Percentiles rank a stretch among this genome's conserved stretches.
These are phyloP conservation scores for Agelas oroides DNA, from an alignment of 37 sponge, comb jelly and placozoan genomes.

Conservation along the genomic window DNA sequence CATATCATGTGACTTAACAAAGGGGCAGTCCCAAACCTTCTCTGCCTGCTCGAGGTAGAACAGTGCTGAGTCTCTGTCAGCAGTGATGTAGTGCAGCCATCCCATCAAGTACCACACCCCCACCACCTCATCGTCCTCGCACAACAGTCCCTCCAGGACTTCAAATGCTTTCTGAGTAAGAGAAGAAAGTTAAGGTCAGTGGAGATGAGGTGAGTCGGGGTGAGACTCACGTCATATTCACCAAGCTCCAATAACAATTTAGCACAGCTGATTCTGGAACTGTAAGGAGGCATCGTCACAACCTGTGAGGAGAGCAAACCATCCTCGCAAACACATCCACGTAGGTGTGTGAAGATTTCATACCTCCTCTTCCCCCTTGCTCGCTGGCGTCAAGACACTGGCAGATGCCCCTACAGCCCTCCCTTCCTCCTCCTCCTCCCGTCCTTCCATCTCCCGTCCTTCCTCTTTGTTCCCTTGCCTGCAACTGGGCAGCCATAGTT, in stretches of 20 bases:
- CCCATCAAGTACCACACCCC: constrained; percentile 89
- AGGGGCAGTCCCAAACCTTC: not conserved
- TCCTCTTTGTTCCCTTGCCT: not conserved
- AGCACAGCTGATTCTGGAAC: constrained; percentile 55
- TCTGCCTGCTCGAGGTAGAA: constrained; percentile 55
- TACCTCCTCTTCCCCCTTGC: not conserved
- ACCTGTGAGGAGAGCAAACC: too few relatives aligned
- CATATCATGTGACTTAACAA: too few relatives aligned
- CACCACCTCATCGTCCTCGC: constrained; percentile 86
- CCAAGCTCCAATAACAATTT: constrained; percentile 78
- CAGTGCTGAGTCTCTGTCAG: constrained; percentile 51
- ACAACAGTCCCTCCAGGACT: constrained; percentile 67
- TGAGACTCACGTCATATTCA: constrained; percentile 63
- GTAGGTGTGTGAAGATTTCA: too few relatives aligned
- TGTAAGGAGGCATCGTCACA: constrained; percentile 44
- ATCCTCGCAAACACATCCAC: too few relatives aligned
- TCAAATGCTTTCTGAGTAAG: constrained; percentile 48
- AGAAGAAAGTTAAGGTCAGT: constrained; percentile 1
- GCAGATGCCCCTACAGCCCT: not conserved
- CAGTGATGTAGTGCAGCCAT: constrained; percentile 66
- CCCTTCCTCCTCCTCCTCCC: not conserved
- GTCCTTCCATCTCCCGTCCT: not conserved
- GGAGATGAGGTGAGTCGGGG: too few relatives aligned
- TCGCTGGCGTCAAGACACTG: not conserved
- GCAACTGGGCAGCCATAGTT: constrained; percentile 62